Base-by-base conservation (phyloP, 2,888 invertebrate species). In the Drosophila fulvimacula region DNA sequence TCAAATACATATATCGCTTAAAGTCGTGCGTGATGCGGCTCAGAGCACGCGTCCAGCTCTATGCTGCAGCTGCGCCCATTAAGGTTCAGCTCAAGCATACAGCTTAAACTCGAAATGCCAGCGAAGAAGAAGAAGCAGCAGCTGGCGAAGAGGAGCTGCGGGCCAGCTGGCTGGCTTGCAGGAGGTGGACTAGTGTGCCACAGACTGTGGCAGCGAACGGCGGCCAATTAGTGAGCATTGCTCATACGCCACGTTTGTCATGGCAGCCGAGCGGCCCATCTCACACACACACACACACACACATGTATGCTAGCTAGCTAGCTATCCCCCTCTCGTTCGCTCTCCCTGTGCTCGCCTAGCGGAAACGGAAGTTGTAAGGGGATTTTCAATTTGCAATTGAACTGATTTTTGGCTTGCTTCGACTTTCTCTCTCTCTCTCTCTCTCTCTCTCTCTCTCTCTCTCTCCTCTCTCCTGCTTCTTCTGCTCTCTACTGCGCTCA, bases 351-450 rank as follows among this genome's bases (percentile, higher is more conserved):
- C 69, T 84, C 63, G 69, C 69, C 70, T 70, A 73, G 78, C 85
- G 85, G 85, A 89, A 86, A 78, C 86, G 85, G 85, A 86, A 86
- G 85, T 89, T 86, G 85, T 86, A 86, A 89, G 85, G 88, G 85
- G 89, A 85, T 85, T 89, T 89, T 85, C 85, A 89, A 85, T 85
- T 86, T 86, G 85, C 90, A 89, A 86, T 86, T 82, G 85, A 85
- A 85, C 85, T 88, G 89, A 86, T 86, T 86, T 86, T 86, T 89
- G 89, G 89, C 86, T 84, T 81, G 74, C 73, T 72, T 59, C 39
- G 39, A 30, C 10, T 41, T 58, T 27, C 5, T 34, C 15, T 15
- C n/a, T 32, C n/a, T 15, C 1, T 19, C 5, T 21, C 21, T 15
- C n/a, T 32, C n/a, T 15, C 7, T 30, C 27, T 27, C 51, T 34